Evolutionary conservation across 2,888 invertebrate genomes (phyloP), one percentile per base, ranked within the genome.

Genomic region (Watsonalla cultraria): DNA sequence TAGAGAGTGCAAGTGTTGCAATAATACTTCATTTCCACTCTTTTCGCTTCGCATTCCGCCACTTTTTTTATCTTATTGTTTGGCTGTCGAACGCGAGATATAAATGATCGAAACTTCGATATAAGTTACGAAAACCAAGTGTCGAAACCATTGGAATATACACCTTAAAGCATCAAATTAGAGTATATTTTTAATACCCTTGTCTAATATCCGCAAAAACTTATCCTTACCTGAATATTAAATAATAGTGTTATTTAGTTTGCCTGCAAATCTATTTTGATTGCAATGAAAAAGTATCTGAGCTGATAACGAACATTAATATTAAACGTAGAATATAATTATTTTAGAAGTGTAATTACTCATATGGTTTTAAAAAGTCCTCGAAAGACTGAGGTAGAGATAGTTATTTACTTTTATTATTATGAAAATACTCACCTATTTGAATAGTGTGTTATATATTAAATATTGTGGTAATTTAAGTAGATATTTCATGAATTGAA

Each of bases 1-100:
- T 79, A 72, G 87, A 91, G 90, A 91, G 90, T 88, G 91, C 90
- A 91, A 91, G 91, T 91, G 91, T 89, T 84, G 79, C 86, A 82
- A 88, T 84, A 86, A 86, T 86, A 84, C 86, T 86, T 86, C 80
- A 84, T 86, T 86, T 86, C 83, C 81, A 79, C 82, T 83, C 76
- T 78, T 75, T 59, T 74, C 76, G 75, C 74, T 66, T 76, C 76
- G 70, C 78, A 83, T 87, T 86, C 86, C 83, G 68, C 67, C 64
- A 72, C 72, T 84, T 87, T 86, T 88, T 88, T 74, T 77, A 66
- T 49, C 63, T 65, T 65, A 80, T 90, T 90, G 87, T 90, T 84
- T 82, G 86, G 78, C 81, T 80, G 84, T 85, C 90, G 80, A 78
- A 83, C 76, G 73, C 76, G 75, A 82, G 86, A 88, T 85, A 90